Evolutionary conservation across 92 coral and sea anemone genomes (phyloP).

Genomic region (Umimayanthus chanpuru): DNA sequence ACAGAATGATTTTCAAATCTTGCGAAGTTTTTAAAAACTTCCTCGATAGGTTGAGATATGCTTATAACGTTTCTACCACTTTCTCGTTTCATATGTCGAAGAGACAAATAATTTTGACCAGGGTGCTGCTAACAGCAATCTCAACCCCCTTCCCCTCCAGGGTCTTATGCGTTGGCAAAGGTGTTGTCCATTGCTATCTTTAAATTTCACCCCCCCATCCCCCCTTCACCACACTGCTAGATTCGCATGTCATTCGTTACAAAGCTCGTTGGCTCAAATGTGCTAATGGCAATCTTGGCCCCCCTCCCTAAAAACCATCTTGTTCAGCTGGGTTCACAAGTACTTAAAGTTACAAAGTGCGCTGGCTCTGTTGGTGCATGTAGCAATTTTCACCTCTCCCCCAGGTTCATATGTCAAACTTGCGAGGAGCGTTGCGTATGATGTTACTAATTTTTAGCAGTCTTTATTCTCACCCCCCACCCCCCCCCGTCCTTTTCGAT

Average conservation of each 20-base stretch:
- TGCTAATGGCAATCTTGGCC: no score
- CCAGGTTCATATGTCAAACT: conserved; percentile 57
- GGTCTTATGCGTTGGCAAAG: conserved; percentile 75
- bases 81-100: conserved; percentile 66
- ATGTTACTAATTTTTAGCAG: no score
- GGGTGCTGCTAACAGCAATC: no score
- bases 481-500: no score
- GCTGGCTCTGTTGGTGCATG: conserved; percentile 79
- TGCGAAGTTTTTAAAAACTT: no score
- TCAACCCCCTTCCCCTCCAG: neutral
- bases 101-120: conserved; percentile 52
- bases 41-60: neutral
- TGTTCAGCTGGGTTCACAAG: conserved; percentile 17
- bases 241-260: conserved; percentile 63
- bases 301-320: no score
- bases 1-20: no score
- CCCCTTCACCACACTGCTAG: neutral
- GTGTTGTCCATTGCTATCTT: conserved; percentile 74
- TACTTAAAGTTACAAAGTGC: conserved; percentile 80
- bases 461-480: no score
- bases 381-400: conserved; percentile 89
- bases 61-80: conserved; percentile 87
- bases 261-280: conserved; percentile 37
- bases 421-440: conserved; percentile 50
- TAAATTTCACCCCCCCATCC: neutral